phyloP scores from a whole-genome alignment of 2,888 invertebrate genomes.

The Salticus scenicus region DNA sequence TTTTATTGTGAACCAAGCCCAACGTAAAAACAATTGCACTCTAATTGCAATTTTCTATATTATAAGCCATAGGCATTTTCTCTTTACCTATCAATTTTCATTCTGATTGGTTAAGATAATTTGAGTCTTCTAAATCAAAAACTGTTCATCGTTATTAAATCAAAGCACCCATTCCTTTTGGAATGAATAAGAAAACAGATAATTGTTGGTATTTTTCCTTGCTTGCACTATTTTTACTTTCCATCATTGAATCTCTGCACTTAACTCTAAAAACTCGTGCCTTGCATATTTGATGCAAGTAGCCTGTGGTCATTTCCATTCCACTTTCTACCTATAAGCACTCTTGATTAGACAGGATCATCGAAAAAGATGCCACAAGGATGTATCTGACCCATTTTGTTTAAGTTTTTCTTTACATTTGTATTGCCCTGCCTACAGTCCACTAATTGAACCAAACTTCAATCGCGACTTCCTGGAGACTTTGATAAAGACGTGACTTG shows the following conservation, averaged over 20 bases:
- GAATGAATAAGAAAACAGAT: no score
- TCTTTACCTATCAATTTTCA: no score
- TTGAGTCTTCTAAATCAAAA: no score
- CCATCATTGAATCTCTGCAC: neutral
- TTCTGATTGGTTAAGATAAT: no score
- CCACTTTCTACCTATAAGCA: neutral
- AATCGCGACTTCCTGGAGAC: neutral
- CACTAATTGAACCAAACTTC: neutral
- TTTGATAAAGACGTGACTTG: neutral
- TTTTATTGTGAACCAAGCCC: no score
- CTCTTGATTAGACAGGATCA: neutral
- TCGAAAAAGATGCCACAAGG: neutral
- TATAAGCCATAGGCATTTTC: no score
- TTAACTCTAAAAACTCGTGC: neutral
- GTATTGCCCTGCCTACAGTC: neutral
- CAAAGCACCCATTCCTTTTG: no score
- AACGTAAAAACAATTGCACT: no score
- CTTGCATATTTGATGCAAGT: neutral
- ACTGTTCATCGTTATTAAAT: no score
- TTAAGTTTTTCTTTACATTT: neutral
- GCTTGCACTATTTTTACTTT: slow-evolving; percentile 3
- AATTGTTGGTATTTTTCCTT: neutral
- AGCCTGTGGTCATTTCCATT: neutral
- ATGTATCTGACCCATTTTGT: neutral
- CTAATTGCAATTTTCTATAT: no score